A percentile compares a stretch with the other conserved stretches of the same genome.
These are phyloP conservation scores for Calliphora vomitoria DNA, from an alignment of 2,888 invertebrate genomes.

Conservation along the genomic window DNA sequence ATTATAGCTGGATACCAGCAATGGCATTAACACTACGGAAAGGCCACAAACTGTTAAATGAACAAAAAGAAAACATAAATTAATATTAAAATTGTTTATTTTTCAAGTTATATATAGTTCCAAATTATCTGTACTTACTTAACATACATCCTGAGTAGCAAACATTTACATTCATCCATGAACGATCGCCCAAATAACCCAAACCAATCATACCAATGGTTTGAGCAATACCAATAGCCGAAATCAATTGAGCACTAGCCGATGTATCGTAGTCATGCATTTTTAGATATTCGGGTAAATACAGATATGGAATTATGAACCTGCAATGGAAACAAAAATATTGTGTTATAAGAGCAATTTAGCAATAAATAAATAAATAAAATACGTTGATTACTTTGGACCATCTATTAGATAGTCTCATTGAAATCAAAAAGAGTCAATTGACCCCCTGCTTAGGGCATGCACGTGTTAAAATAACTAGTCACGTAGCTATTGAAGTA, in stretches of 20 bases:
- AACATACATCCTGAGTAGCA: slow-evolving; percentile 93
- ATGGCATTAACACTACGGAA: slow-evolving; percentile 83
- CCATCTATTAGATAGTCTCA: too few relatives aligned
- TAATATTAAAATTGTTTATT: too few relatives aligned
- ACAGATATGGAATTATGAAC: slow-evolving; percentile 98
- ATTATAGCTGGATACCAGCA: slow-evolving; percentile 80
- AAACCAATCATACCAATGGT: slow-evolving; percentile 95
- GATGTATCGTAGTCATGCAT: slow-evolving; percentile 89
- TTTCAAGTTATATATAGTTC: background rate
- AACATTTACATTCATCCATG: slow-evolving; percentile 92
- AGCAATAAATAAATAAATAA: too few relatives aligned
- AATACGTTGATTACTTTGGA: too few relatives aligned
- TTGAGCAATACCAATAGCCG: slow-evolving; percentile 94
- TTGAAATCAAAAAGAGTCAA: too few relatives aligned
- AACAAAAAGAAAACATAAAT: too few relatives aligned
- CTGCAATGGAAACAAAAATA: slow-evolving; percentile 84
- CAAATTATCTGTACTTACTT: slow-evolving; percentile 78
- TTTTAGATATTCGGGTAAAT: slow-evolving; percentile 93
- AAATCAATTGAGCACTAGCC: slow-evolving; percentile 91
- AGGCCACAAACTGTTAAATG: slow-evolving; percentile 82
- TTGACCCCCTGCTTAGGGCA: too few relatives aligned
- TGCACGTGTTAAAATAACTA: too few relatives aligned
- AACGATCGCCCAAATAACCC: slow-evolving; percentile 95
- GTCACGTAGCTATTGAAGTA: too few relatives aligned
- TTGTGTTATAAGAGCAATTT: background rate